Evolutionary conservation across 2,888 invertebrate species (phyloP), one percentile per base, ranked within the genome.

Genomic region (Spatulosminthurus flaviceps): DNA sequence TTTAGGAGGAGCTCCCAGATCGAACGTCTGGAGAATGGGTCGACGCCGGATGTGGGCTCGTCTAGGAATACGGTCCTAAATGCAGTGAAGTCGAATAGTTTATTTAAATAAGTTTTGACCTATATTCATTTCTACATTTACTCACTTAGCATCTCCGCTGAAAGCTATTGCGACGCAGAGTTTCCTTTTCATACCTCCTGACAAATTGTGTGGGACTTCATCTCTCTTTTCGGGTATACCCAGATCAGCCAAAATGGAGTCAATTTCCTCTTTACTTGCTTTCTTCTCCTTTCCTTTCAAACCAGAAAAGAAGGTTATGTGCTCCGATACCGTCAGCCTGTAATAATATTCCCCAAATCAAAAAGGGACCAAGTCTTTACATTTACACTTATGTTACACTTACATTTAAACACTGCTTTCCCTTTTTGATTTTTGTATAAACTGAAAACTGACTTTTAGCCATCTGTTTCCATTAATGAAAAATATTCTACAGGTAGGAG

Each of bases 111-210:
- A n/a, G n/a, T n/a, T n/a, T n/a, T n/a, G n/a, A n/a, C n/a, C n/a
- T n/a, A n/a, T n/a, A n/a, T n/a, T n/a, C n/a, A n/a, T n/a, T n/a
- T n/a, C n/a, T n/a, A n/a, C n/a, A n/a, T n/a, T n/a, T n/a, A n/a
- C 11, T 64, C 83, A 88, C 89, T 89, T 89, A 0, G 93, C 93
- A 0, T 90, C 90, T 0, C 92, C 94, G 72, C 95, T 92, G 87
- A 97, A 95, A 0, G 96, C 95, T 60, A 95, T 91, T 77, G 94
- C 95, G 69, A 97, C 94, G 85, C 94, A 95, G 69, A 97, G 89
- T 80, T 96, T 92, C 19, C 97, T 89, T 87, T 94, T 92, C 89
- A 95, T 95, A 34, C 96, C 97, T 61, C 96, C 96, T 0, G 95
- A 95, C 67, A 95, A 89, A 77, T 92, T 90, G 72, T 88, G 87